These are phyloP conservation scores for Ochropacha duplaris DNA, from an alignment of 2,888 invertebrate genomes.

Conservation along the genomic window DNA sequence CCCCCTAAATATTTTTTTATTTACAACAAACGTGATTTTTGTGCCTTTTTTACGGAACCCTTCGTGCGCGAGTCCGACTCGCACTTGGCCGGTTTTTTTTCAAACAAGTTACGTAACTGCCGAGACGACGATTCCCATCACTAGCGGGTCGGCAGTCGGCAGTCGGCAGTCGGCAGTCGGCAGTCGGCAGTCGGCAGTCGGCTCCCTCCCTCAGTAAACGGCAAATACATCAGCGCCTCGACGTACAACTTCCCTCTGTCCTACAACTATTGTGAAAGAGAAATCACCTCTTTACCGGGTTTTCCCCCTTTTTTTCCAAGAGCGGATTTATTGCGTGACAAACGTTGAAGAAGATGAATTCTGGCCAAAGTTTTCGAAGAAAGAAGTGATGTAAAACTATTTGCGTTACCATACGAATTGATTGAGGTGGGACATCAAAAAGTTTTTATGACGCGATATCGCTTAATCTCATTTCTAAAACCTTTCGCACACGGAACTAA, in stretches of 20 bases:
- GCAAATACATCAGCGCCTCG: neutral
- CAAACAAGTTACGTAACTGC: neutral
- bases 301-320: conserved; percentile 4
- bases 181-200: too few relatives aligned
- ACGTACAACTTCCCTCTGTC: neutral
- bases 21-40: too few relatives aligned
- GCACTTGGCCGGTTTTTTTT: neutral
- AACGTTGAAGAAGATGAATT: conserved; percentile 13
- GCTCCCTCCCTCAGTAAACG: neutral
- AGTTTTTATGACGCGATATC: too few relatives aligned
- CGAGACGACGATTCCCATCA: neutral
- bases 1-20: too few relatives aligned
- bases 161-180: too few relatives aligned
- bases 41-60: too few relatives aligned
- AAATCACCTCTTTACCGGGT: conserved; percentile 2
- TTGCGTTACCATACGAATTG: conserved; percentile 20
- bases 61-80: too few relatives aligned
- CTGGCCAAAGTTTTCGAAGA: conserved; percentile 3
- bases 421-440: conserved; percentile 15
- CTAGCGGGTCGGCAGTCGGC: neutral
- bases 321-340: conserved; percentile 17
- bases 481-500: too few relatives aligned
- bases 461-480: too few relatives aligned
- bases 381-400: conserved; percentile 3
- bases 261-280: conserved; percentile 1